Conservation (phyloP, 2,113 vertebrate species). For the Capra hircus region DNA sequence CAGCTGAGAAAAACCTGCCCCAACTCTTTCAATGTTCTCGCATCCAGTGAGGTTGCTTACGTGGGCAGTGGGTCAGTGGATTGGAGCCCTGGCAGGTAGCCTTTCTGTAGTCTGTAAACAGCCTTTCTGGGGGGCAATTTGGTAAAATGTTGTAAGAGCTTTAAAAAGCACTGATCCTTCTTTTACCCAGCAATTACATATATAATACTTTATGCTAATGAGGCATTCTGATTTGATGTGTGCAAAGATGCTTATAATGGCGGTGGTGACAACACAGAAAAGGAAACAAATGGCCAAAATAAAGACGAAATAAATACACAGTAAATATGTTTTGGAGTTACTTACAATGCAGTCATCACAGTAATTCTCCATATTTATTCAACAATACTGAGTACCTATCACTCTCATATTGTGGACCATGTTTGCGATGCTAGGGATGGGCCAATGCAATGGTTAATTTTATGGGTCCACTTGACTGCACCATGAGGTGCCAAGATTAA, state of each 20-base stretch:
- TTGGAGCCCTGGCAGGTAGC: neutral
- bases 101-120: neutral
- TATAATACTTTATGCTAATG: neutral
- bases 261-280: neutral
- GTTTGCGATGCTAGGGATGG: rapidly evolving
- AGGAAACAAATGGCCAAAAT: neutral
- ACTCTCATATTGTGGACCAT: rapidly evolving
- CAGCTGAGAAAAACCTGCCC: neutral
- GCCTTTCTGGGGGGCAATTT: neutral
- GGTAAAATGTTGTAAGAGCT: neutral
- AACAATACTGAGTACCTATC: no score
- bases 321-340: neutral
- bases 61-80: no score
- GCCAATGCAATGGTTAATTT: neutral
- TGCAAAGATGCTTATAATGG: neutral
- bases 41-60: neutral
- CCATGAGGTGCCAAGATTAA: neutral
- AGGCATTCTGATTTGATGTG: neutral
- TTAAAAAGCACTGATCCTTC: neutral
- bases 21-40: neutral
- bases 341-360: neutral
- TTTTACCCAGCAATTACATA: neutral
- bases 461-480: neutral
- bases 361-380: neutral
- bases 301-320: neutral